Percentiles rank a stretch among this genome's conserved stretches.
Conservation (phyloP, 2,888 invertebrate genomes). For the Tromatobia lineatoria region DNA sequence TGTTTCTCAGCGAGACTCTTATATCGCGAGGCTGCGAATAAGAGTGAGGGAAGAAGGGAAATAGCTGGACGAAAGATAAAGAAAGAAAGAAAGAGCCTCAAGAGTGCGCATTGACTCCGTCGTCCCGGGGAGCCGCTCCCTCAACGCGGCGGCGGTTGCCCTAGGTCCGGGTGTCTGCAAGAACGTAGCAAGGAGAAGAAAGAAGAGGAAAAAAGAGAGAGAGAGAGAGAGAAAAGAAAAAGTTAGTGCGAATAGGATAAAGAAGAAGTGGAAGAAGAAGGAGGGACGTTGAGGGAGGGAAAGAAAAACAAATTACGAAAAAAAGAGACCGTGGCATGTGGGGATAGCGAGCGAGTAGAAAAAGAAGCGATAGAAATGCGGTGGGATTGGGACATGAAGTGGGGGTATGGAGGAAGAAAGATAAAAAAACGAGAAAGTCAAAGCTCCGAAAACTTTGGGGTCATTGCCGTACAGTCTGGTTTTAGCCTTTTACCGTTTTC, state of each 20-base stretch:
- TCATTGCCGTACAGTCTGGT: conserved; percentile 78
- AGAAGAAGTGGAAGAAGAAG: conserved; percentile 56
- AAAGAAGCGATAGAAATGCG: conserved; percentile 38
- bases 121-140: conserved; percentile 66
- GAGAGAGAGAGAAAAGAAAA: conserved; percentile 49
- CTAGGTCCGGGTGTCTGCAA: conserved; percentile 81
- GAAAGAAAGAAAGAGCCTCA: conserved; percentile 47
- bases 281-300: conserved; percentile 37
- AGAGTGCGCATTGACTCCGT: conserved; percentile 64
- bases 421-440: conserved; percentile 66
- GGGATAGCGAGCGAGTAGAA: conserved; percentile 10
- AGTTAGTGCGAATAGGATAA: conserved; percentile 60
- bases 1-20: conserved; percentile 49
- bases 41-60: conserved; percentile 51
- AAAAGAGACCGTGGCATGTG: conserved; percentile 1
- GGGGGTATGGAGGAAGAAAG: conserved; percentile 24
- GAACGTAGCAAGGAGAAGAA: conserved; percentile 53
- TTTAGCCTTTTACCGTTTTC: conserved; percentile 73
- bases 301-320: conserved; percentile 28
- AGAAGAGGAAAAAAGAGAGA: conserved; percentile 52
- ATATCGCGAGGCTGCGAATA: conserved; percentile 56
- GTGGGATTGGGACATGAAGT: conserved; percentile 15
- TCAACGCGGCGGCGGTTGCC: conserved; percentile 79
- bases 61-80: conserved; percentile 32
- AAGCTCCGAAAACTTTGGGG: conserved; percentile 80